A percentile compares a stretch with the other conserved stretches of the same genome.
phyloP scores from a whole-genome alignment of 2,888 invertebrate species.

The Phytoseiulus persimilis region DNA sequence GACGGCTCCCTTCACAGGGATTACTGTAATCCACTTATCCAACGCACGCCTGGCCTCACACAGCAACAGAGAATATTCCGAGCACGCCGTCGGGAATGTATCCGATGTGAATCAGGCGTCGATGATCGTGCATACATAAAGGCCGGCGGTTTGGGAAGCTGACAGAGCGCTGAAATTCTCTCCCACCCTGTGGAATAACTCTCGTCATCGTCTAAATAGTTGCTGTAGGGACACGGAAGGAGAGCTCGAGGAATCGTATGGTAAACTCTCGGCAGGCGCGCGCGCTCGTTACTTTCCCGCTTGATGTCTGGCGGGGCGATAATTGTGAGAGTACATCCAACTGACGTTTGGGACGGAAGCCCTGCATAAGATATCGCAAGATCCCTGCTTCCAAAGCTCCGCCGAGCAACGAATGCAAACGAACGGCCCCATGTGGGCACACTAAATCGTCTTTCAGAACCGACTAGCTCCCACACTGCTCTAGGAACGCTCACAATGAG shows the following conservation, averaged over 20 bases:
- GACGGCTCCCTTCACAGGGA: neutral
- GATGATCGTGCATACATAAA: neutral
- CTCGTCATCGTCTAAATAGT: too few species aligned
- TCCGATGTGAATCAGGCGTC: neutral
- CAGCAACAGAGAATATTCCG: neutral
- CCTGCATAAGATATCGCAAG: neutral
- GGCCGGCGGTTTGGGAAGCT: neutral
- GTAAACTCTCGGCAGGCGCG: neutral
- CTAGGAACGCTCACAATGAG: neutral
- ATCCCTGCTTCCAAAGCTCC: neutral
- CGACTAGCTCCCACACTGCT: neutral
- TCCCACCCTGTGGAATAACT: too few species aligned
- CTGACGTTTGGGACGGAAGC: neutral
- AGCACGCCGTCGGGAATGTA: neutral
- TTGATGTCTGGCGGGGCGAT: neutral
- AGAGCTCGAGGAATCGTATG: neutral
- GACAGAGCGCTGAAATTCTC: neutral
- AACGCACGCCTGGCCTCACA: neutral
- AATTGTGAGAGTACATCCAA: constrained; percentile 5
- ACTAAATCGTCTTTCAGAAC: neutral
- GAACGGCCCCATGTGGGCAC: neutral
- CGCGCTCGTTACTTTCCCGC: neutral
- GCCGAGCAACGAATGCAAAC: neutral
- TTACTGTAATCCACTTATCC: neutral
- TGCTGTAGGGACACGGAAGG: too few species aligned